A percentile compares a stretch with the other conserved stretches of the same genome.
These are phyloP conservation scores for Copidosoma floridanum DNA, from an alignment of 1,140 invertebrate species.

Conservation along the genomic window DNA sequence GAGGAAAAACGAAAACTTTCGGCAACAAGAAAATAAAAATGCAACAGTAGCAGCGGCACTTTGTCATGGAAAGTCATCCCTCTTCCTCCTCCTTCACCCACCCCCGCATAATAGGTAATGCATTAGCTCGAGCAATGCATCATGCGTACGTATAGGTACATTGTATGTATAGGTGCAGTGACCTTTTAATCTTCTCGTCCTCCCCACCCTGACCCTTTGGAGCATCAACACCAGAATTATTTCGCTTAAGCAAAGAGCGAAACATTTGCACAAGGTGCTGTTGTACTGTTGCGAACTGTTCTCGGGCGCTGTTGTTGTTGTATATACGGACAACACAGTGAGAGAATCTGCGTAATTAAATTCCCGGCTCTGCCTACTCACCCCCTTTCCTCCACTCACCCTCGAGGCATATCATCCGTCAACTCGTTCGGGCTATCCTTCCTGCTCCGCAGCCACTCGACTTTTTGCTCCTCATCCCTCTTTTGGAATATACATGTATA, in stretches of 20 bases:
- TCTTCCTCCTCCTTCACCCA: no score
- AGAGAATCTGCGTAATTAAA: conserved; percentile 20
- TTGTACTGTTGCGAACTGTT: no score
- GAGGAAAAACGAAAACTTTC: no score
- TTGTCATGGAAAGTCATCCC: no score
- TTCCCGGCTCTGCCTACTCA: conserved; percentile 1
- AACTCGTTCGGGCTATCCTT: conserved; percentile 5
- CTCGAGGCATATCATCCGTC: conserved; percentile 1
- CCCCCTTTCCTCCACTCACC: background rate
- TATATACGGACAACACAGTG: background rate
- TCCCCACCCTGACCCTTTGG: no score
- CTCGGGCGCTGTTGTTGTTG: background rate
- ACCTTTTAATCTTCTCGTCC: no score
- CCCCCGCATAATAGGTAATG: no score
- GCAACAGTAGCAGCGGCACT: no score
- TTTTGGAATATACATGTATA: no score
- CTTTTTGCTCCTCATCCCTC: conserved; percentile 7
- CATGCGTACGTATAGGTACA: no score
- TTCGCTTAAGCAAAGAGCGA: conserved; percentile 8
- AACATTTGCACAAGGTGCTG: conserved; percentile 9
- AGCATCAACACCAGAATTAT: background rate
- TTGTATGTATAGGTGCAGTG: background rate
- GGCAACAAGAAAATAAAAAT: no score
- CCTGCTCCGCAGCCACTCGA: background rate
- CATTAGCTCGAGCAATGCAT: background rate